A percentile compares a stretch with the other conserved stretches of the same genome.
Conservation (phyloP, 30 jellyfish, hydroid and myxozoan genomes). For the Hydra vulgaris region DNA sequence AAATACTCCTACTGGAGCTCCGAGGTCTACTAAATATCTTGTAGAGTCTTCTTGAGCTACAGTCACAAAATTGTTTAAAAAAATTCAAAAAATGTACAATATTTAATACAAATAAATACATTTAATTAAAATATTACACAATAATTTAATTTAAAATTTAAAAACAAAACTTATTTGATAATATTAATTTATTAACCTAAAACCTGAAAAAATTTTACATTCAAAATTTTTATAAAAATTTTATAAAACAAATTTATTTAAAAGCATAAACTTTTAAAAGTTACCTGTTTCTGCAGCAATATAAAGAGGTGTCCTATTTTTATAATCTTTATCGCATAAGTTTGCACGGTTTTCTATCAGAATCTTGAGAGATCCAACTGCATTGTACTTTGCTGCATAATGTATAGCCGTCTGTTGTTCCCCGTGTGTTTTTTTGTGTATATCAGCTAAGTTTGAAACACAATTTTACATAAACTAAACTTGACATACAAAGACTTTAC, state of each 20-base stretch:
- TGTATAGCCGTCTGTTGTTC: conserved; percentile 83
- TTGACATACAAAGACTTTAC: neutral
- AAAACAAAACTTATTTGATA: too few relatives aligned
- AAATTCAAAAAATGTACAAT: too few relatives aligned
- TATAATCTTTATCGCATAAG: conserved; percentile 71
- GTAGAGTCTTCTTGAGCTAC: conserved; percentile 87
- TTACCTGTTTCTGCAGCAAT: conserved; percentile 89
- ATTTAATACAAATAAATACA: too few relatives aligned
- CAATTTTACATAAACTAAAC: neutral
- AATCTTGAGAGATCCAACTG: conserved; percentile 63
- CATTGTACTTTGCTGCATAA: conserved; percentile 92
- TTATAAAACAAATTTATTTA: too few relatives aligned
- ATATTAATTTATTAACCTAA: too few relatives aligned
- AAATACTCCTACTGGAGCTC: conserved; percentile 90
- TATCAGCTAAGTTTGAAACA: conserved; percentile 46
- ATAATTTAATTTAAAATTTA: too few relatives aligned
- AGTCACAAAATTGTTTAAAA: neutral
- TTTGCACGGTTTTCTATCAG: conserved; percentile 51
- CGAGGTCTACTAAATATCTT: conserved; percentile 63
- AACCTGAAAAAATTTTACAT: too few relatives aligned
- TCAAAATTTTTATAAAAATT: too few relatives aligned
- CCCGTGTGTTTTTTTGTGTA: conserved; percentile 60
- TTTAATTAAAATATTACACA: too few relatives aligned
- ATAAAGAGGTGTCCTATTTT: conserved; percentile 72
- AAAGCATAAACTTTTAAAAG: too few relatives aligned